Conservation (phyloP, 1,140 invertebrate genomes). For the Macrobrachium nipponense region DNA sequence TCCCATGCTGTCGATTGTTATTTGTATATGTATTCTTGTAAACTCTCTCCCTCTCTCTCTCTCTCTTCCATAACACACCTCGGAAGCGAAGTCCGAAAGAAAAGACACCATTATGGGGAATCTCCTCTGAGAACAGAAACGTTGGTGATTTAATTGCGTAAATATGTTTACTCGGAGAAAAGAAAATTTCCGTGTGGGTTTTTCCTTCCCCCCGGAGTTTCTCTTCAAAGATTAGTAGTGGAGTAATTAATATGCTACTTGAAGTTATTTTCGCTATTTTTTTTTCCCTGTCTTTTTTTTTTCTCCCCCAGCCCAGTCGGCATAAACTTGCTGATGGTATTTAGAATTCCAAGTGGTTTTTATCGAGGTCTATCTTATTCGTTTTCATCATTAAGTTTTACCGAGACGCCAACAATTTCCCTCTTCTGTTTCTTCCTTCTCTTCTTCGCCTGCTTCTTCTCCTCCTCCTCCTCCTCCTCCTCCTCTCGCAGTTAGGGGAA, state of each 20-base stretch:
- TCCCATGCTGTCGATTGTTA: background rate
- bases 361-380: too few species aligned
- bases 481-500: background rate
- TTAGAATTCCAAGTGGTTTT: too few species aligned
- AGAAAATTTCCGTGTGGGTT: background rate
- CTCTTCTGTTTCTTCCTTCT: too few species aligned
- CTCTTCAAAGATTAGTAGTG: slow-evolving; percentile 38
- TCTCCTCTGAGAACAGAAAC: too few species aligned
- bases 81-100: background rate
- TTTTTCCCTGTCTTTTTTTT: too few species aligned
- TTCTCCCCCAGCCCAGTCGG: too few species aligned
- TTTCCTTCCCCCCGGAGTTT: slow-evolving; percentile 2
- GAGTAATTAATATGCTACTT: slow-evolving; percentile 55
- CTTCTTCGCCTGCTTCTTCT: too few species aligned
- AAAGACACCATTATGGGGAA: too few species aligned
- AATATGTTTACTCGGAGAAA: slow-evolving; percentile 45
- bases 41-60: slow-evolving; percentile 13
- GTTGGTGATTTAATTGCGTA: slow-evolving; percentile 41
- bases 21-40: background rate
- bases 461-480: too few species aligned
- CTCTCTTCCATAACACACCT: background rate
- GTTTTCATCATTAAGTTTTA: too few species aligned
- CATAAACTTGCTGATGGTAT: too few species aligned
- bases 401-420: too few species aligned
- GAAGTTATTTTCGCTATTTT: slow-evolving; percentile 42